Conservation (phyloP, 2,888 invertebrate genomes). For the Baronia brevicornis region DNA sequence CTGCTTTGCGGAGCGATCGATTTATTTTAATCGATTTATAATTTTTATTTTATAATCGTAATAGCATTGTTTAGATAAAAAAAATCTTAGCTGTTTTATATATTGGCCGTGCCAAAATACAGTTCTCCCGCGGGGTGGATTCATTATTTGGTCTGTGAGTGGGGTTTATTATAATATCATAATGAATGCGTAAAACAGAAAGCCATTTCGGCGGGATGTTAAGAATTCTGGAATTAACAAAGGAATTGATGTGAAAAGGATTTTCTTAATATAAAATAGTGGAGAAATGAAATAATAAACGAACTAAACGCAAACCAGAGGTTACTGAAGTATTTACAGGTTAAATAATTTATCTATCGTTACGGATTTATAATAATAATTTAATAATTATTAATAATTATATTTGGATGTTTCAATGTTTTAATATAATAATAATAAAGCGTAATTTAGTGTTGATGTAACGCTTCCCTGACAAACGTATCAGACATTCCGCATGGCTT, state of each 20-base stretch:
- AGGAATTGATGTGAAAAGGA: constrained; percentile 10
- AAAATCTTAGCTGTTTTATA: constrained; percentile 5
- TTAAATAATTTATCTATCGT: too few relatives aligned
- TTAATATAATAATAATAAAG: too few relatives aligned
- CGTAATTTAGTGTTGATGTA: too few relatives aligned
- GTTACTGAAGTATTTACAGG: too few relatives aligned
- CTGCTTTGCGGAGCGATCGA: background rate
- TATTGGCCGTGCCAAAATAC: constrained; percentile 13
- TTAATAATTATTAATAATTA: too few relatives aligned
- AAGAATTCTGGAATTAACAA: constrained; percentile 2
- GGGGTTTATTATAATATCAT: background rate
- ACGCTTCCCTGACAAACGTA: constrained; percentile 7
- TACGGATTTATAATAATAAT: too few relatives aligned
- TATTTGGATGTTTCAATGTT: too few relatives aligned
- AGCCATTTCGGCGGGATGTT: background rate
- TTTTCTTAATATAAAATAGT: too few relatives aligned
- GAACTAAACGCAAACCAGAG: too few relatives aligned
- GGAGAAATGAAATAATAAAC: too few relatives aligned
- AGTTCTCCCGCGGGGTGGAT: background rate
- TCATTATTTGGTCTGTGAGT: background rate
- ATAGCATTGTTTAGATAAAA: constrained; percentile 1
- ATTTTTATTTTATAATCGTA: constrained; percentile 2
- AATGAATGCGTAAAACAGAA: background rate
- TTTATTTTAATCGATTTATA: constrained; percentile 12
- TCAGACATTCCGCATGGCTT: constrained; percentile 41